phyloP scores from a whole-genome alignment of 2,797 vertebrate species.

The Argya squamiceps region DNA sequence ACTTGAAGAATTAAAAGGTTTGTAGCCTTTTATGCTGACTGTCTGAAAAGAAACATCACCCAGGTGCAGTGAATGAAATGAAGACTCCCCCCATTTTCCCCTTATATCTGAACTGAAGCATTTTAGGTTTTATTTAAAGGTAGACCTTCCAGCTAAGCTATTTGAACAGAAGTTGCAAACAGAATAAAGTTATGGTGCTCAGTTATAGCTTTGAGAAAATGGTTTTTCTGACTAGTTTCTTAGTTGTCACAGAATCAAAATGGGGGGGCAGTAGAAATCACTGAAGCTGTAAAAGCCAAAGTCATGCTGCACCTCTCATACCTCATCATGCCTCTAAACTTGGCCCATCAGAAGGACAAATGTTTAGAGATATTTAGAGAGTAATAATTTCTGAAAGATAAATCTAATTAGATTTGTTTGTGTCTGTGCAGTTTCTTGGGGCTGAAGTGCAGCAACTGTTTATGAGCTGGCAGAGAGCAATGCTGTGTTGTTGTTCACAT shows the following conservation, averaged over 20 bases:
- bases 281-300: background rate
- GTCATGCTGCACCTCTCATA: background rate
- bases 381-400: background rate
- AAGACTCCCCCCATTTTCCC: background rate
- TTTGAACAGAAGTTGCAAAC: background rate
- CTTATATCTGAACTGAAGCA: background rate
- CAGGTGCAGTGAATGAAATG: background rate
- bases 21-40: background rate
- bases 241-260: background rate
- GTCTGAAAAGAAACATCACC: background rate
- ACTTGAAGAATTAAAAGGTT: conserved; percentile 5
- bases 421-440: background rate
- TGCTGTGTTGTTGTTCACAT: background rate
- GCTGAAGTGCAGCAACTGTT: background rate
- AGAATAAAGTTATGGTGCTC: background rate
- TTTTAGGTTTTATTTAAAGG: background rate
- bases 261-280: background rate
- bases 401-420: conserved; percentile 2
- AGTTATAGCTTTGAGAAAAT: background rate
- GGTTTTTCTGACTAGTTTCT: background rate
- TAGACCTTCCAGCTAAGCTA: background rate
- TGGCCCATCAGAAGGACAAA: background rate
- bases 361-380: background rate
- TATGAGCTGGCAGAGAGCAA: background rate
- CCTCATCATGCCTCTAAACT: background rate